Conservation (phyloP, 23 tunicate species). For the Corella eumyota region DNA sequence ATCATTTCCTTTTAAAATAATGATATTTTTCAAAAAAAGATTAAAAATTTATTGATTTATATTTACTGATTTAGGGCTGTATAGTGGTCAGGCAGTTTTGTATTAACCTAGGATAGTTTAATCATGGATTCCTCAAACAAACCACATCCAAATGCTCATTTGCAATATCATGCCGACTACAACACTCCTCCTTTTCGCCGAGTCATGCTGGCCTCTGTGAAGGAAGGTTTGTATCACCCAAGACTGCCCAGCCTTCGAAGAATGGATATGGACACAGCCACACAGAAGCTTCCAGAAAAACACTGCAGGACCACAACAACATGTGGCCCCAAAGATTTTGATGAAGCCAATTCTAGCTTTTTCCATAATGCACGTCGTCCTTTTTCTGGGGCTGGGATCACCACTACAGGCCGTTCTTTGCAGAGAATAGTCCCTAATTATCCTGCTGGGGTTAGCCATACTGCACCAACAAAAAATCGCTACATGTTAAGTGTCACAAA, state of each 20-base stretch:
- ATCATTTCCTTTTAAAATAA: too few species aligned
- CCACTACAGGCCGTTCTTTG: conserved; percentile 61
- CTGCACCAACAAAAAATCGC: conserved; percentile 28
- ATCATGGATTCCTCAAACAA: conserved; percentile 45
- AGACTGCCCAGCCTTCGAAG: conserved; percentile 61
- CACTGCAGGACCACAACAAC: conserved; percentile 77
- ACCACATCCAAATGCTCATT: conserved; percentile 80
- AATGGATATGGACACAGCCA: conserved; percentile 86
- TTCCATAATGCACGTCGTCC: conserved; percentile 50
- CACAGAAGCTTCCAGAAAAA: conserved; percentile 57
- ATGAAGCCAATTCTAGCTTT: conserved; percentile 27
- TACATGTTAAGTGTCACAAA: conserved; percentile 55
- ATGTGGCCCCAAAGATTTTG: conserved; percentile 79
- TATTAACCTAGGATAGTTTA: too few species aligned
- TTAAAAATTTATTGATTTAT: too few species aligned
- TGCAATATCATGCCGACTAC: conserved; percentile 60
- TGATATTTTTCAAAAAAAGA: too few species aligned
- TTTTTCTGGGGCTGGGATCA: conserved; percentile 44
- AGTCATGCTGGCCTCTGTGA: conserved; percentile 84
- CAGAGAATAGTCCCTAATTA: conserved; percentile 40
- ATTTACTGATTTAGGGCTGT: too few species aligned
- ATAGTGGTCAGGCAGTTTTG: too few species aligned
- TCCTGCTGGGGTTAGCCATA: conserved; percentile 71
- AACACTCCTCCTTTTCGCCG: conserved; percentile 69
- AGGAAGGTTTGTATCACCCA: conserved; percentile 74